Base-by-base conservation (phyloP, 2,113 vertebrate genomes). In the Nestor notabilis region DNA sequence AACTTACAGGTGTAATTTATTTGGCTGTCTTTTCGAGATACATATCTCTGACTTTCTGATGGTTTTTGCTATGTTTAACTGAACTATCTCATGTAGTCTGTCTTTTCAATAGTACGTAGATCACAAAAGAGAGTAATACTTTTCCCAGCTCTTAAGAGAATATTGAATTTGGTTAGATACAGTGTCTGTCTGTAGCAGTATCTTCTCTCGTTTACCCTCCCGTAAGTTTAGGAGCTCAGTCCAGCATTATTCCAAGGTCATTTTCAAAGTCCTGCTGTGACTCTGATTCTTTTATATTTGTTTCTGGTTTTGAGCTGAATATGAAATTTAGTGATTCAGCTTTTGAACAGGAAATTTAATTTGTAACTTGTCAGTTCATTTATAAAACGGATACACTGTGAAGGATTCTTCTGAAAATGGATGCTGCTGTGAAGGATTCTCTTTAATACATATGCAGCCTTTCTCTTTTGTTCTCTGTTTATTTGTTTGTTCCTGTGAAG, bases 331-430 rank as follows among this genome's bases (percentile, higher is more conserved):
- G 89, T 94, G 41, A 58, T 91, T 97, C 88, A 56, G 19, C 96
- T 97, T 97, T 83, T 92, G 95, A 97, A 94, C 1, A 31, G 95
- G 93, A 97, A 97, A 96, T 95, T 95, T 97, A 97, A 97, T 98
- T 96, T 97, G 74, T 83, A 89, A 10, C 83, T 97, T 96, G 92
- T 97, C 93, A 95, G 80, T 89, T 95, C 9, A 5, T 96, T 97
- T 98, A 85, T 92, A 94, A 90, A 87, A 79, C 1, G 0, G 44
- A 85, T 81, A 89, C 58, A 58, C 74, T 96, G 70, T 68, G 86
- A 87, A 94, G 21, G 27, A 95, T 60, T 83, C 69, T 69, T 37
- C 69, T 93, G 84, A 58, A 58, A 58, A 58, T 58, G 56, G 21
- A 58, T 10, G 33, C 21, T 58, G 33, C 79, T 96, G 80, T 70